Percentiles rank a stretch among this genome's conserved stretches.
Conservation (phyloP, 2,888 invertebrate genomes). For the Hemistola chrysoprasaria region DNA sequence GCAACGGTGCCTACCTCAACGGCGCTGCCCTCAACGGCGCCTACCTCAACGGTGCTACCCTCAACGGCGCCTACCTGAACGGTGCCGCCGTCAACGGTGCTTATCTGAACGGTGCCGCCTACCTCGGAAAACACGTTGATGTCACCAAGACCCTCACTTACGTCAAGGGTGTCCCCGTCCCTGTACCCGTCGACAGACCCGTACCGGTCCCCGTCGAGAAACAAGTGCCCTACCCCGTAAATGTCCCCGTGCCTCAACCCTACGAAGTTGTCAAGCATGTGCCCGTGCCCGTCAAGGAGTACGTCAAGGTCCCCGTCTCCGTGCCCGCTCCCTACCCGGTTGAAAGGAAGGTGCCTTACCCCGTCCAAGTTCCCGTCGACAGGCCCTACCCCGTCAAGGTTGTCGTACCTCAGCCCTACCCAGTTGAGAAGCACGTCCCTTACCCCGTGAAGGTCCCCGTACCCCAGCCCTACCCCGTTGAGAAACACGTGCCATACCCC, state of each 20-base stretch:
- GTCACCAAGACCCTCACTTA: constrained; percentile 85
- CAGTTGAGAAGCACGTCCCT: constrained; percentile 89
- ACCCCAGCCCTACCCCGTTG: constrained; percentile 89
- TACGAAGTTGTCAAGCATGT: constrained; percentile 87
- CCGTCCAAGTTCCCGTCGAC: constrained; percentile 87
- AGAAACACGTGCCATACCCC: constrained; percentile 87
- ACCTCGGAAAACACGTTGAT: constrained; percentile 71
- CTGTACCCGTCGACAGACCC: constrained; percentile 84
- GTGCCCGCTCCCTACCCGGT: constrained; percentile 90
- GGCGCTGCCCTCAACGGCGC: constrained; percentile 53
- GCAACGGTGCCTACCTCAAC: too few relatives aligned
- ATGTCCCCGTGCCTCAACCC: constrained; percentile 86
- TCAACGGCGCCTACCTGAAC: constrained; percentile 65
- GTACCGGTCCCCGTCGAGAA: constrained; percentile 85
- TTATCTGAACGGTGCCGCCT: constrained; percentile 34
- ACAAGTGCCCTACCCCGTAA: constrained; percentile 85
- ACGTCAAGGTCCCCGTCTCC: constrained; percentile 90
- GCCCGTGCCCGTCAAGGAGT: constrained; percentile 89
- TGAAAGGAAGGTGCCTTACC: constrained; percentile 88
- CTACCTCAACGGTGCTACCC: constrained; percentile 71
- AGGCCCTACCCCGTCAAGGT: constrained; percentile 91
- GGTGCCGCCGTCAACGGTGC: constrained; percentile 39
- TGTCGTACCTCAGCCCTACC: constrained; percentile 89
- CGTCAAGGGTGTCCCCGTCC: constrained; percentile 84
- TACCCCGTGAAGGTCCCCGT: constrained; percentile 89